phyloP scores from a whole-genome alignment of 2,113 vertebrate species.

The Pampusana beccarii region DNA sequence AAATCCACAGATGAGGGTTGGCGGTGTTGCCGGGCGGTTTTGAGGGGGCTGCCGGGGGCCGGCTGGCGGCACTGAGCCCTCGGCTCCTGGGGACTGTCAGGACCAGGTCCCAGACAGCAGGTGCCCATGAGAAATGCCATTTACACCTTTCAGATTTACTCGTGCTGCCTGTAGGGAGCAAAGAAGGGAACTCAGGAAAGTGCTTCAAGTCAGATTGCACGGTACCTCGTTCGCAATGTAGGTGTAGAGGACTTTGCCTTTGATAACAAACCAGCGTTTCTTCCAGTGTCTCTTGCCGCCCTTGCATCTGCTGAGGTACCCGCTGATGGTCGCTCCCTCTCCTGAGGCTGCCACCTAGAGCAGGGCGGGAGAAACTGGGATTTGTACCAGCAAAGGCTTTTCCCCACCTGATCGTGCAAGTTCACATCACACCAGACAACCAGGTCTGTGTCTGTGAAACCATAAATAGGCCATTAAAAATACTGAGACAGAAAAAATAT shows the following conservation, averaged over 20 bases:
- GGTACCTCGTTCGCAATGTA: slow-evolving; percentile 90
- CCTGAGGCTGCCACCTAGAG: slow-evolving; percentile 85
- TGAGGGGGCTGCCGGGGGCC: neutral
- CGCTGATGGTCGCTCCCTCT: slow-evolving; percentile 89
- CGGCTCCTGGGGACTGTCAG: neutral
- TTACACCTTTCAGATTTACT: neutral
- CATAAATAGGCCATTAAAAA: neutral
- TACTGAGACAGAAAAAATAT: neutral
- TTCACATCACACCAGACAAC: neutral
- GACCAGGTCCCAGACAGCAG: neutral
- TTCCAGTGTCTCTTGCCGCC: slow-evolving; percentile 95
- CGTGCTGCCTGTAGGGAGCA: neutral
- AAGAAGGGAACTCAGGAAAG: neutral
- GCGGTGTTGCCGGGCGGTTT: neutral
- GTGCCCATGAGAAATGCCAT: neutral
- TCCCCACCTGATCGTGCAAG: neutral
- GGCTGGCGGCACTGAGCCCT: neutral
- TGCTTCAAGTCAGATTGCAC: neutral
- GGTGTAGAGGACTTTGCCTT: slow-evolving; percentile 98
- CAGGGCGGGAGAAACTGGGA: neutral
- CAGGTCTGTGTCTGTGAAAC: neutral
- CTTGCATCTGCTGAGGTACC: slow-evolving; percentile 89
- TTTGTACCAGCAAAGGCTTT: neutral
- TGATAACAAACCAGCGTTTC: slow-evolving; percentile 96
- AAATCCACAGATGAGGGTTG: neutral